Base-by-base conservation (phyloP, 2,797 vertebrate species). In the Orestias chungarensis region DNA sequence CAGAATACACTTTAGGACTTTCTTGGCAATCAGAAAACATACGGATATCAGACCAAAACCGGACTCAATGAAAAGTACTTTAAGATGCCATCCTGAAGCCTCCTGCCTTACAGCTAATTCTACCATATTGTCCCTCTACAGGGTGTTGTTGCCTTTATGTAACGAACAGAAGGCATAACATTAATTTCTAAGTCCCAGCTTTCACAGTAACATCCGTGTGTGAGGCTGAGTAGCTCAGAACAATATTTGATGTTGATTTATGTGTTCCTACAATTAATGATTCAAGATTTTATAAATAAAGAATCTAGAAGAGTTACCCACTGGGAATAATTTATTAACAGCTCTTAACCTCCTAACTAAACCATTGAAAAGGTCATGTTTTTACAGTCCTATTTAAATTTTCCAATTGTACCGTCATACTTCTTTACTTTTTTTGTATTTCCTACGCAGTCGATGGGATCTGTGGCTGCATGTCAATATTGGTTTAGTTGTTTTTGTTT, bases 391-490 rank as follows among this genome's bases (percentile, higher is more conserved):
- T 7, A 42, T 66, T 49, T 52, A 73, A 33, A 76, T 67, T 59
- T 78, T 70, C 61, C 0, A 64, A 10, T 52, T n/a, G 35, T 66
- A 29, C 23, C 12, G 44, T n/a, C 27, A 23, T 75, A 27, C 25
- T 0, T 65, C 0, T 5, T 9, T 38, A 62, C 25, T 33, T 55
- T 9, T 66, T 81, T 62, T 52, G 55, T 57, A 75, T 12, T 65
- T 61, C 27, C 6, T 65, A 54, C 71, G 54, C 0, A 40, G 69
- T 75, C 72, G 49, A 75, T 66, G 44, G 84, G 61, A 10, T 55
- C 49, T 69, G 2, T 29, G 74, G 20, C 81, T 40, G 54, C 42
- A 59, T 54, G 68, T 66, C 27, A 25, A 4, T 50, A 52, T 0
- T 68, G 1, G 38, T 67, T 52, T 46, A n/a, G 4, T 8, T 0